Conservation (phyloP, 2,113 vertebrate species). For the Ammodytes dubius region DNA sequence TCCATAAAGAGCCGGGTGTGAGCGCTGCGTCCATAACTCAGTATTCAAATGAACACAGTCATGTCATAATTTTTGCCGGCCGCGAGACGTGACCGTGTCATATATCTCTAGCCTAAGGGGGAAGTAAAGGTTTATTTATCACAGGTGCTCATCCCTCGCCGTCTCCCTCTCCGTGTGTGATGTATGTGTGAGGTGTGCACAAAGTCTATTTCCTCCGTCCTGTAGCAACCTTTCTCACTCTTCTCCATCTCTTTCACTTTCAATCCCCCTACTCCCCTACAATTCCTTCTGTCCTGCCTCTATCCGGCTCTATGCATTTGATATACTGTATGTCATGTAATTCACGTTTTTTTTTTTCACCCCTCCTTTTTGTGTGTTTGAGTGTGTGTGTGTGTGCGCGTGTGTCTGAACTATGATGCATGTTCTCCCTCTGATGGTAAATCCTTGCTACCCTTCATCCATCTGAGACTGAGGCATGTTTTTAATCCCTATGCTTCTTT, state of each 20-base stretch:
- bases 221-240: slow-evolving; percentile 36
- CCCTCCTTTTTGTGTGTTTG: background rate
- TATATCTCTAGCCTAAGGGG: slow-evolving; percentile 73
- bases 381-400: slow-evolving; percentile 42
- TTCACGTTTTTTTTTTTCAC: slow-evolving; percentile 8
- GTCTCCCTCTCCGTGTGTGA: slow-evolving; percentile 82
- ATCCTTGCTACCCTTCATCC: slow-evolving; percentile 77
- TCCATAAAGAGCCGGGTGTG: slow-evolving; percentile 87
- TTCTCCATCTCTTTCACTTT: slow-evolving; percentile 61
- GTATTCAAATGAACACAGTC: slow-evolving; percentile 90
- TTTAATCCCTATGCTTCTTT: slow-evolving; percentile 55
- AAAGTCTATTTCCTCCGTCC: slow-evolving; percentile 36
- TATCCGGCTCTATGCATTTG: slow-evolving; percentile 39
- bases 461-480: slow-evolving; percentile 54
- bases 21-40: slow-evolving; percentile 88
- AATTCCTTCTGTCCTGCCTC: slow-evolving; percentile 76
- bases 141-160: slow-evolving; percentile 85
- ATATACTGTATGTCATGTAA: slow-evolving; percentile 50
- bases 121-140: slow-evolving; percentile 72
- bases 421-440: slow-evolving; percentile 81
- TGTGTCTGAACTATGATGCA: slow-evolving; percentile 59
- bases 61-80: slow-evolving; percentile 90
- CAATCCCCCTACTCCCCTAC: slow-evolving; percentile 16
- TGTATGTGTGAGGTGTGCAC: slow-evolving; percentile 63
- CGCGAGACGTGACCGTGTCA: slow-evolving; percentile 64